Conservation (phyloP, 37 sponge, comb jelly and placozoan genomes). For the Tethya wilhelma region DNA sequence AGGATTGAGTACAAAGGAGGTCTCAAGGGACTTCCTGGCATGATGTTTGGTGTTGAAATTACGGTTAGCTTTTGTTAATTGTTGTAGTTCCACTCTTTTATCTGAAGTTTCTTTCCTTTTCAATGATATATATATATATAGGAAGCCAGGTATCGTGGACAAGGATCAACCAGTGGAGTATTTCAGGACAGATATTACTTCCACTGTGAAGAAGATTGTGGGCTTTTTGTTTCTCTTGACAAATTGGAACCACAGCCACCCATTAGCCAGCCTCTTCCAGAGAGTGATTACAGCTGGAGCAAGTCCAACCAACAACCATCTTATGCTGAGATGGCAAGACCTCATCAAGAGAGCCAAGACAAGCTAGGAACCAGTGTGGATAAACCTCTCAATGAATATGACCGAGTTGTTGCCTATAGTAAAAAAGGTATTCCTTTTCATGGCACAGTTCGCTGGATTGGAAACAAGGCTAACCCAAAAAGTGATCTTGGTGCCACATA, state of each 20-base stretch:
- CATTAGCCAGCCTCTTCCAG: background rate
- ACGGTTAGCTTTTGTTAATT: slow-evolving; percentile 28
- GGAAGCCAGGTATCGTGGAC: slow-evolving; percentile 29
- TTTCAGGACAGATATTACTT: slow-evolving; percentile 48
- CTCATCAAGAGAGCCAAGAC: background rate
- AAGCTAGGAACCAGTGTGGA: slow-evolving; percentile 7
- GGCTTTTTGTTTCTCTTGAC: slow-evolving; percentile 63
- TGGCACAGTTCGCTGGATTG: slow-evolving; percentile 60
- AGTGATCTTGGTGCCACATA: background rate
- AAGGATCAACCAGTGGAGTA: slow-evolving; percentile 50
- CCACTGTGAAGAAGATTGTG: slow-evolving; percentile 48
- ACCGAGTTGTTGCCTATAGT: slow-evolving; percentile 33
- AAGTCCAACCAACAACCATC: background rate
- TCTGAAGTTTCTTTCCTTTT: background rate
- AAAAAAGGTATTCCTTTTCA: slow-evolving; percentile 1
- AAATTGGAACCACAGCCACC: background rate
- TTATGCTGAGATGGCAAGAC: background rate
- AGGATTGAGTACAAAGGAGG: slow-evolving; percentile 36
- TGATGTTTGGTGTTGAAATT: slow-evolving; percentile 74
- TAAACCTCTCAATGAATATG: background rate
- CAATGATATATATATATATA: slow-evolving; percentile 4
- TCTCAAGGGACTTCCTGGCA: slow-evolving; percentile 28
- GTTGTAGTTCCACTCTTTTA: background rate
- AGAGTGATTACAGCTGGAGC: background rate
- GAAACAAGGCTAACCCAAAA: background rate